Evolutionary conservation across 2,797 vertebrate genomes (phyloP).

Genomic region (Clamator glandarius): DNA sequence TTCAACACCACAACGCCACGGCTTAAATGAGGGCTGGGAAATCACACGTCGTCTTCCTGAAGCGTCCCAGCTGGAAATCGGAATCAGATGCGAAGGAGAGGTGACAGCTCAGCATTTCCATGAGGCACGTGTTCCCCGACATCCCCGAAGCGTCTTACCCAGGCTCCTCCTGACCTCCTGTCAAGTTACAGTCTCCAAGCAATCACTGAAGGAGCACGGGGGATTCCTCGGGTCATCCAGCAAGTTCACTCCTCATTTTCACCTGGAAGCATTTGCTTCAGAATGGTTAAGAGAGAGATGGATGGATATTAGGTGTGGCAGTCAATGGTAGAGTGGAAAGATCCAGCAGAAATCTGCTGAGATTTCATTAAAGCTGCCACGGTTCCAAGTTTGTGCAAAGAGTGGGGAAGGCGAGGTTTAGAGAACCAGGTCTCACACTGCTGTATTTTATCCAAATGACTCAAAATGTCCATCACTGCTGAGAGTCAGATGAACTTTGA

Average conservation of each 20-base stretch:
- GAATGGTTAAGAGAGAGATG: background rate
- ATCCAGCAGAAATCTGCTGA: conserved; percentile 23
- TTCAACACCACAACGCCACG: conserved; percentile 19
- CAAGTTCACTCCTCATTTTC: conserved; percentile 27
- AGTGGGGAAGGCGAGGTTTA: background rate
- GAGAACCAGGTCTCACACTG: conserved; percentile 50
- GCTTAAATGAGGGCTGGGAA: conserved; percentile 45
- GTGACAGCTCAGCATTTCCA: conserved; percentile 23
- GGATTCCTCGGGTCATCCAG: conserved; percentile 28
- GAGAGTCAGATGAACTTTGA: conserved; percentile 77
- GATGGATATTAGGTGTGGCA: background rate
- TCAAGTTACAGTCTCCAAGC: conserved; percentile 7
- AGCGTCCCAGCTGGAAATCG: conserved; percentile 44
- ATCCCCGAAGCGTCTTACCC: background rate
- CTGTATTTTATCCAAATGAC: conserved; percentile 75
- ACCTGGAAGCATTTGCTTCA: conserved; percentile 10
- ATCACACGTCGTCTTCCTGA: conserved; percentile 44
- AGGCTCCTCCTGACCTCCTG: background rate
- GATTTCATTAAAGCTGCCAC: background rate
- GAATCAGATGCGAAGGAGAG: background rate
- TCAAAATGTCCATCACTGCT: conserved; percentile 79
- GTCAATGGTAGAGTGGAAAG: background rate
- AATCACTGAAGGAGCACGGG: conserved; percentile 35
- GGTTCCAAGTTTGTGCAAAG: background rate
- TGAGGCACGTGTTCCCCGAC: background rate